A percentile compares a stretch with the other conserved stretches of the same genome.
phyloP scores from a whole-genome alignment of 2,113 vertebrate genomes.

The Hippocampus comes region DNA sequence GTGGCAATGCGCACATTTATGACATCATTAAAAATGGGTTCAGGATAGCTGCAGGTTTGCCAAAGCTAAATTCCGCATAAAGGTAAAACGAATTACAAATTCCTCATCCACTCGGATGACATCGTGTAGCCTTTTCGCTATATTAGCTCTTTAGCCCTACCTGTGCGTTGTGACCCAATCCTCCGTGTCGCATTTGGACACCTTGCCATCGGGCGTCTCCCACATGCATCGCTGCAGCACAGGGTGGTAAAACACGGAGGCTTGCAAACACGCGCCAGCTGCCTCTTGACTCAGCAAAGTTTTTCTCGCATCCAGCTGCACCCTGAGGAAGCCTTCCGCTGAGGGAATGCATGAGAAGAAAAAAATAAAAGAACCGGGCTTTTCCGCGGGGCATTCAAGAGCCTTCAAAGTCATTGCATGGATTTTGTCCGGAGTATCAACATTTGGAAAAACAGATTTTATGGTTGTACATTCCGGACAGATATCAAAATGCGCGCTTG shows the following conservation, averaged over 20 bases:
- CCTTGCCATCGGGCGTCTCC: slow-evolving; percentile 62
- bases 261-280: slow-evolving; percentile 75
- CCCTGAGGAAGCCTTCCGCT: slow-evolving; percentile 81
- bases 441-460: no score
- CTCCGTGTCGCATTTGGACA: slow-evolving; percentile 28
- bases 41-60: no score
- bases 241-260: slow-evolving; percentile 79
- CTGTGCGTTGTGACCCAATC: slow-evolving; percentile 41
- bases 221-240: slow-evolving; percentile 75
- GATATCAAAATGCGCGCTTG: no score
- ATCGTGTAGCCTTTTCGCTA: background rate
- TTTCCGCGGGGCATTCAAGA: no score
- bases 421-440: no score
- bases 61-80: no score
- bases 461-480: no score
- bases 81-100: no score
- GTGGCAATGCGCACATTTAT: no score
- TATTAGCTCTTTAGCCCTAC: slow-evolving; percentile 17
- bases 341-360: slow-evolving; percentile 20
- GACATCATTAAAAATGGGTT: no score
- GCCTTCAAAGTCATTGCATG: no score
- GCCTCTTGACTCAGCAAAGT: slow-evolving; percentile 61
- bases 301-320: slow-evolving; percentile 67
- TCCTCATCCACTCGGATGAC: background rate
- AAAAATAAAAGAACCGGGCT: background rate